These are phyloP conservation scores for Pomacea maculata DNA, from an alignment of 1,140 invertebrate species.

Conservation along the genomic window DNA sequence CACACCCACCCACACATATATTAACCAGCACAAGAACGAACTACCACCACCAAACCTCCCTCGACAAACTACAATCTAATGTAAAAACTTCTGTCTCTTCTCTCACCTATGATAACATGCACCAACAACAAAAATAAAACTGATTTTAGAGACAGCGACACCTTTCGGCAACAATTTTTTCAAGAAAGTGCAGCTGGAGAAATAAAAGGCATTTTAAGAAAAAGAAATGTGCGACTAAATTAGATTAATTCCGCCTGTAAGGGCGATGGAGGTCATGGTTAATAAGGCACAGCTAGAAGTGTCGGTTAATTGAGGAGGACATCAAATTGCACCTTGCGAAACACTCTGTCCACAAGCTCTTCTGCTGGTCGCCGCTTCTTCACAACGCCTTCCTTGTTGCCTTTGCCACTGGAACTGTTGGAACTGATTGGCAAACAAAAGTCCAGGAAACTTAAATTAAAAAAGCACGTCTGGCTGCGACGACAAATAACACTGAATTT, in stretches of 20 bases:
- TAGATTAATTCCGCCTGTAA: too few relatives aligned
- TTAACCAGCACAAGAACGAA: background rate
- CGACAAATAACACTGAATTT: background rate
- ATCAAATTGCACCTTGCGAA: slow-evolving; percentile 41
- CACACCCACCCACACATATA: background rate
- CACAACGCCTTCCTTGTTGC: slow-evolving; percentile 3
- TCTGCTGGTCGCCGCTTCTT: slow-evolving; percentile 44
- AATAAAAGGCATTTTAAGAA: too few relatives aligned
- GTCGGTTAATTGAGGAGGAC: too few relatives aligned
- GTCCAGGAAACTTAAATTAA: background rate
- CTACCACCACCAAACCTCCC: too few relatives aligned
- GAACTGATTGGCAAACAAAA: slow-evolving; percentile 19
- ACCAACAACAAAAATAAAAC: too few relatives aligned
- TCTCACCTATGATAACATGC: too few relatives aligned
- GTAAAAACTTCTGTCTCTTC: too few relatives aligned
- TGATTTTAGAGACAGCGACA: too few relatives aligned
- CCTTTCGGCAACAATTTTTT: too few relatives aligned
- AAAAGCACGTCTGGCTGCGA: background rate
- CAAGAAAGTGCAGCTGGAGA: too few relatives aligned
- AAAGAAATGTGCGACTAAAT: too few relatives aligned
- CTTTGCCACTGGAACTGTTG: slow-evolving; percentile 28
- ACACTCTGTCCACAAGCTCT: slow-evolving; percentile 57
- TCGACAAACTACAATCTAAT: too few relatives aligned
- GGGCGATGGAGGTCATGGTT: background rate
- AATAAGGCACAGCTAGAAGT: background rate